Base-by-base conservation (phyloP, 2,797 vertebrate species). In the Platalea minor region DNA sequence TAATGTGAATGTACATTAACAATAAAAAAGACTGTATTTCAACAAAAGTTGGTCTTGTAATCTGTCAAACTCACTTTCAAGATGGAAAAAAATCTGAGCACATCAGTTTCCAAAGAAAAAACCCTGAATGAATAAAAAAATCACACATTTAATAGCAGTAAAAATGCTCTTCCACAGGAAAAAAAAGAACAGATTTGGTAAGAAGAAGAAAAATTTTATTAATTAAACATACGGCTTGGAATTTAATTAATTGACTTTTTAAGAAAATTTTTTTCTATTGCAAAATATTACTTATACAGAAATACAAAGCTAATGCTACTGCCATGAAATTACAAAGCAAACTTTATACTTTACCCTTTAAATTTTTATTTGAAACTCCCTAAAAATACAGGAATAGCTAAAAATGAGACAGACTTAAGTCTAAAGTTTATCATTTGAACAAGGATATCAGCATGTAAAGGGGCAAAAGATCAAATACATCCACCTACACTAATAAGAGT, bases 21-120 rank as follows among this genome's bases (percentile, higher is more conserved):
- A 95, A 95, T 79, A 70, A 92, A 93, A 91, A 86, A 43, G 8
- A 23, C 4, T 41, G 5, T 31, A 85, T 82, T 95, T 95, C 60
- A 87, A 33, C 16, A 72, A 64, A 84, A 93, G 29, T 51, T 85
- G 26, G 15, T 72, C 35, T 57, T 85, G 28, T 35, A 61, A 45
- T 80, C 24, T 50, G 33, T 35, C 59, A 33, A 89, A 95, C 9
- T 91, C 61, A 59, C 24, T 91, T 91, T 77, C 37, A 78, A 76
- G 54, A 25, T 37, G 33, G 17, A 74, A 89, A 80, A 78, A 83
- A 29, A 29, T 14, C 39, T 25, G 17, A 88, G 19, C 50, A 46
- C 37, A 57, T 4, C 14, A 81, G 35, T 65, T 94, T 78, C 31
- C 17, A 87, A 64, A 87, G 45, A 78, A 25, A 79, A 77, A 72